Evolutionary conservation across 2,888 invertebrate species (phyloP).

Genomic region (Caenorhabditis panamensis): DNA sequence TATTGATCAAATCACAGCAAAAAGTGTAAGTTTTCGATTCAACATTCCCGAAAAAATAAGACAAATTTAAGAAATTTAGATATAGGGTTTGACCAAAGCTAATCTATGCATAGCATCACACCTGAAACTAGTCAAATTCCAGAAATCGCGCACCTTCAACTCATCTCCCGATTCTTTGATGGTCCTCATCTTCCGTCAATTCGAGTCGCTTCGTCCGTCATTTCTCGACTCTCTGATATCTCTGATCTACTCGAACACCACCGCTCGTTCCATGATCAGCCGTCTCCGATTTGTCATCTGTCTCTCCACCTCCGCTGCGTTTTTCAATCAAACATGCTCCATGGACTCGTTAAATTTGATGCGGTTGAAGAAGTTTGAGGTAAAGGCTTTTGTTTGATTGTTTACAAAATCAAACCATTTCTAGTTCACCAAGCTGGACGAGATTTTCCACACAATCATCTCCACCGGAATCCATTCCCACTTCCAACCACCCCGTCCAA

Average conservation of each 20-base stretch:
- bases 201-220: slow-evolving; percentile 53
- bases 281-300: slow-evolving; percentile 42
- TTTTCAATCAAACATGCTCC: slow-evolving; percentile 42
- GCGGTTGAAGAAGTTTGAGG: slow-evolving; percentile 41
- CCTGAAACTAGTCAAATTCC: too few relatives aligned
- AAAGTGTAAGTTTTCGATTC: slow-evolving; percentile 4
- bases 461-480: slow-evolving; percentile 19
- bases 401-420: too few relatives aligned
- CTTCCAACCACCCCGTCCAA: slow-evolving; percentile 22
- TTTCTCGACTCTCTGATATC: slow-evolving; percentile 43
- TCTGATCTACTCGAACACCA: slow-evolving; percentile 25
- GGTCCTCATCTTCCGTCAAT: slow-evolving; percentile 50
- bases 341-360: slow-evolving; percentile 42
- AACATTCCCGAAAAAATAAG: too few relatives aligned
- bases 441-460: slow-evolving; percentile 41
- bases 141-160: too few relatives aligned
- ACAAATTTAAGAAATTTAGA: too few relatives aligned
- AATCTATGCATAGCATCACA: too few relatives aligned
- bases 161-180: too few relatives aligned
- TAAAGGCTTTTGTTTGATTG: neutral
- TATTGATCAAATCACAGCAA: slow-evolving; percentile 34
- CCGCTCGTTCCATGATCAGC: slow-evolving; percentile 11
- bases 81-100: too few relatives aligned
- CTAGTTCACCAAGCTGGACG: slow-evolving; percentile 47
- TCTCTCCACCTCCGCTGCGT: slow-evolving; percentile 42